A percentile compares a stretch with the other conserved stretches of the same genome.
Evolutionary conservation across 2,797 vertebrate species (phyloP).

Genomic region (Arnoldichthys spilopterus): DNA sequence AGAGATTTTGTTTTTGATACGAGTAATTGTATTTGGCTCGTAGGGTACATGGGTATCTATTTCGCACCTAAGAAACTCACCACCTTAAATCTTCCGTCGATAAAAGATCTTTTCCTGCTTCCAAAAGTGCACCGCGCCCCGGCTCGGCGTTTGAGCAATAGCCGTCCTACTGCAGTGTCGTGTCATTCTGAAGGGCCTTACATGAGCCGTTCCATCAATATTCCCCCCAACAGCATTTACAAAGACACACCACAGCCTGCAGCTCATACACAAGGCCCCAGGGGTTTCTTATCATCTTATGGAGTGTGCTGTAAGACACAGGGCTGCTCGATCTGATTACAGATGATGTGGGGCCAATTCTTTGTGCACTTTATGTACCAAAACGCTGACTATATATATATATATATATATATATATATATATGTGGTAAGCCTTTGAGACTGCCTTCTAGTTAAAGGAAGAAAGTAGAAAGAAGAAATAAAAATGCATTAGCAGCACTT

Average conservation of each 20-base stretch:
- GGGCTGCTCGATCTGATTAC: slow-evolving; percentile 44
- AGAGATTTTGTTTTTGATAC: slow-evolving; percentile 80
- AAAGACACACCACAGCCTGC: slow-evolving; percentile 1
- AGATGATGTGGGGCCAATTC: slow-evolving; percentile 40
- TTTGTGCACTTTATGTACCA: slow-evolving; percentile 32
- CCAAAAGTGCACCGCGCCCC: slow-evolving; percentile 36
- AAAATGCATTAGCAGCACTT: slow-evolving; percentile 22
- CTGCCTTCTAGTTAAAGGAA: slow-evolving; percentile 27
- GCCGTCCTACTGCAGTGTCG: slow-evolving; percentile 19
- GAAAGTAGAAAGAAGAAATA: background rate
- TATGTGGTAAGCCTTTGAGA: background rate
- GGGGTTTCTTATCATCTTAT: slow-evolving; percentile 25
- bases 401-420: no score
- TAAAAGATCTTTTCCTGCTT: slow-evolving; percentile 38
- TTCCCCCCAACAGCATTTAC: background rate
- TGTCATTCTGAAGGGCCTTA: background rate
- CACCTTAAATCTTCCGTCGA: slow-evolving; percentile 51
- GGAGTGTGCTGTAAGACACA: slow-evolving; percentile 24
- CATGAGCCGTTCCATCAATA: background rate
- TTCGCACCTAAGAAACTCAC: slow-evolving; percentile 67
- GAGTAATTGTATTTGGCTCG: slow-evolving; percentile 85
- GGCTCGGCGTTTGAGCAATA: slow-evolving; percentile 46
- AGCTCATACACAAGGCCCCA: slow-evolving; percentile 14
- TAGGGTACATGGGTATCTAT: slow-evolving; percentile 80
- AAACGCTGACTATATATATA: slow-evolving; percentile 14